phyloP scores from a whole-genome alignment of 2,113 vertebrate genomes.

The Ceratotherium simum region DNA sequence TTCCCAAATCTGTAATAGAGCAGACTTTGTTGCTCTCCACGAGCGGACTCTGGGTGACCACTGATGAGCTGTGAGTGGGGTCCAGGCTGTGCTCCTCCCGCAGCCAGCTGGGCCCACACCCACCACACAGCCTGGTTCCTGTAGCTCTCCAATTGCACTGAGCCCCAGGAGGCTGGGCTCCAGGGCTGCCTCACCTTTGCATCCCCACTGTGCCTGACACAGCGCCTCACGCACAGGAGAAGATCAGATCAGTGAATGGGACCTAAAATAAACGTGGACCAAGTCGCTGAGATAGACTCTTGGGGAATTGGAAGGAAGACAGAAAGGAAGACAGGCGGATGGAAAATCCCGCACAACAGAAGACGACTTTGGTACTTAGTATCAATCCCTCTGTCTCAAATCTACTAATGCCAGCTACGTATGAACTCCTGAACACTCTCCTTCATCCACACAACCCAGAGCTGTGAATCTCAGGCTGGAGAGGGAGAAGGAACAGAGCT shows the following conservation, averaged over 20 bases:
- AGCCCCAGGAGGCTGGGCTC: rapidly evolving
- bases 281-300: background rate
- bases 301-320: rapidly evolving
- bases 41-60: rapidly evolving
- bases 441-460: background rate
- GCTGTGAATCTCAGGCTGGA: background rate
- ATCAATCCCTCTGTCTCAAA: background rate
- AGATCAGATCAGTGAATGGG: rapidly evolving
- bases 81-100: background rate
- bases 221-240: background rate
- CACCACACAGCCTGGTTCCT: background rate
- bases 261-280: background rate
- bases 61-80: background rate
- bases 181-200: background rate
- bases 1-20: background rate
- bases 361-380: background rate
- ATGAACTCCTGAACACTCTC: background rate
- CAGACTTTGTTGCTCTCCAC: rapidly evolving
- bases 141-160: background rate
- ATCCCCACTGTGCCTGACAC: background rate
- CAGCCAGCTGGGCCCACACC: rapidly evolving
- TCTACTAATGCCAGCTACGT: background rate
- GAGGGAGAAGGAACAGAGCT: background rate
- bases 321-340: background rate
- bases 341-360: background rate